Conservation (phyloP, 1,140 invertebrate genomes). For the Prorops nasuta region DNA sequence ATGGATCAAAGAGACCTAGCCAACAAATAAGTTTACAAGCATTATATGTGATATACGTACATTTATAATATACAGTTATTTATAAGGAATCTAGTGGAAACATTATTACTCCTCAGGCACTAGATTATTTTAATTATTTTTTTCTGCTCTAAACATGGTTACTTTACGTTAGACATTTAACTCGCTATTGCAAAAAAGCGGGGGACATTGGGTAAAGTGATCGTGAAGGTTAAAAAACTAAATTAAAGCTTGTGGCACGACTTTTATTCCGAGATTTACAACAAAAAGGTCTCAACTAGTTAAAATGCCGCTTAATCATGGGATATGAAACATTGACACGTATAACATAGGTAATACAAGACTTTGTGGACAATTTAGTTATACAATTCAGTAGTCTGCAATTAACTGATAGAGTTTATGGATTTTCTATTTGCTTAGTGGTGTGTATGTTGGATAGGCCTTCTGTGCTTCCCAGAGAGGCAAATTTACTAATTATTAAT, state of each 20-base stretch:
- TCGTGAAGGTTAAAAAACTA: constrained; percentile 31
- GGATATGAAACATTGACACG: constrained; percentile 57
- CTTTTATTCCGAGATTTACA: constrained; percentile 56
- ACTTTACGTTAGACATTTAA: no score
- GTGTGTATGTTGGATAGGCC: constrained; percentile 46
- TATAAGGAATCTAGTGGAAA: no score
- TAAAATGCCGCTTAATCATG: constrained; percentile 53
- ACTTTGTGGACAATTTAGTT: constrained; percentile 51
- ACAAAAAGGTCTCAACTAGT: constrained; percentile 53
- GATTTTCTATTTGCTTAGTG: constrained; percentile 36
- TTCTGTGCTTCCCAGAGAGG: constrained; percentile 48
- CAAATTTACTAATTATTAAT: constrained; percentile 40
- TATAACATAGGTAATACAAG: constrained; percentile 57
- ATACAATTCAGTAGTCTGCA: constrained; percentile 47
- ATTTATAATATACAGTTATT: no score
- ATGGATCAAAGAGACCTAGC: no score
- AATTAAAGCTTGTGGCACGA: constrained; percentile 53
- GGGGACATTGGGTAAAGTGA: constrained; percentile 28
- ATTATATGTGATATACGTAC: no score
- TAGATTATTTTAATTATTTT: no score
- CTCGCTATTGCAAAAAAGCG: no score
- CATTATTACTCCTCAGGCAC: no score
- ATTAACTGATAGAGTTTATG: constrained; percentile 36
- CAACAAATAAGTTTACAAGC: no score
- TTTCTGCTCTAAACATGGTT: no score